Conservation (phyloP, 2,113 vertebrate species). For the Lepus europaeus region DNA sequence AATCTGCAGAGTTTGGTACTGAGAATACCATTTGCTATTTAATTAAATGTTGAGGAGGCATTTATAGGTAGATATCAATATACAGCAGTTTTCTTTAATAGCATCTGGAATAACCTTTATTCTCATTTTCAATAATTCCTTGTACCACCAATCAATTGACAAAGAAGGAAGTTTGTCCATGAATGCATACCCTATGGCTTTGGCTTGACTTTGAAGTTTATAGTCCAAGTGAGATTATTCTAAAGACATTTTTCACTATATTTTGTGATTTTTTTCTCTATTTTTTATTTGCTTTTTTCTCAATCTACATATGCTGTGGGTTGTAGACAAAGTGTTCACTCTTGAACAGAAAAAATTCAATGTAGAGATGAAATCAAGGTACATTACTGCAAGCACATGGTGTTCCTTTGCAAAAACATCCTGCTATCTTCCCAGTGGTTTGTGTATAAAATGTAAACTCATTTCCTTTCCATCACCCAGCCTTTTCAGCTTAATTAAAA, state of each 20-base stretch:
- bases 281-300: slow-evolving; percentile 10
- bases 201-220: background rate
- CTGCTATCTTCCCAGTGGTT: background rate
- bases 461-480: background rate
- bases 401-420: background rate
- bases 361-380: background rate
- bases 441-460: background rate
- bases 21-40: slow-evolving; percentile 63
- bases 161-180: background rate
- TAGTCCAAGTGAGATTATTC: background rate
- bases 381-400: background rate
- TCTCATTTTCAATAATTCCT: slow-evolving; percentile 42
- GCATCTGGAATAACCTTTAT: slow-evolving; percentile 19
- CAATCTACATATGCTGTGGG: background rate
- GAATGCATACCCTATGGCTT: background rate
- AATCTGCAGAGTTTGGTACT: slow-evolving; percentile 56
- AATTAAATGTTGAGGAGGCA: slow-evolving; percentile 71
- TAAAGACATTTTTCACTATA: background rate
- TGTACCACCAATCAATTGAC: background rate
- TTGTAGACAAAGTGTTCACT: background rate
- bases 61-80: slow-evolving; percentile 44
- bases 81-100: slow-evolving; percentile 38
- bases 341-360: background rate
- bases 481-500: background rate
- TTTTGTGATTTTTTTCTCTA: slow-evolving; percentile 23